Base-by-base conservation (phyloP, 2,113 vertebrate species). In the Tetrax tetrax region DNA sequence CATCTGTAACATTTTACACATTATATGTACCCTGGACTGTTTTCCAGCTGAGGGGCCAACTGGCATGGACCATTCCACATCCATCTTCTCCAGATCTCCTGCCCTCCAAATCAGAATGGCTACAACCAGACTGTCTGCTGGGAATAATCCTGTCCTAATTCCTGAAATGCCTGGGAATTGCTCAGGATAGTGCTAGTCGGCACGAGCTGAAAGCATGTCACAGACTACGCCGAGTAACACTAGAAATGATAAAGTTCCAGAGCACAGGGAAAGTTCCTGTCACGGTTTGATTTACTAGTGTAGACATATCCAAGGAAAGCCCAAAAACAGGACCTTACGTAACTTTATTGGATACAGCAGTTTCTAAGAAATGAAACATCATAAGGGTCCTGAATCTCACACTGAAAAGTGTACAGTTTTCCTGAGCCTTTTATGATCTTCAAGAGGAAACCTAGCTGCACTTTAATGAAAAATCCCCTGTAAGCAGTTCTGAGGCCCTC, bases 331-430 rank as follows among this genome's bases (percentile, higher is more conserved):
- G 48, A 50, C 59, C 48, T 94, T 74, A 61, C 0, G 0, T 50
- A 84, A 82, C 38, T 87, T 75, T 41, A 65, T 41, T 72, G 59
- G 20, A 90, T 80, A 83, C 15, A 76, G 53, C 19, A 54, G 9
- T 82, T 91, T 94, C 53, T 85, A 68, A 87, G 82, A 94, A 94
- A 85, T 37, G 2, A 95, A 90, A 87, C 23, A 25, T 45, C 22
- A 11, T 41, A 47, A 56, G 24, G 45, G 53, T 71, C 33, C 17
- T 41, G 45, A 87, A 74, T 68, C 69, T 82, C 48, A 54, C 24
- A 33, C 28, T n/a, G 21, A 54, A 89, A 89, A 79, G 5, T 35
- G 9, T 74, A 17, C 4, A 3, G 18, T 60, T 92, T 87, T 21
- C 35, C 77, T 20, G 3, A 14, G 14, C 3, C 2, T 81, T 87